A percentile compares a stretch with the other conserved stretches of the same genome.
Conservation (phyloP, 2,113 vertebrate genomes). For the Scomber colias region DNA sequence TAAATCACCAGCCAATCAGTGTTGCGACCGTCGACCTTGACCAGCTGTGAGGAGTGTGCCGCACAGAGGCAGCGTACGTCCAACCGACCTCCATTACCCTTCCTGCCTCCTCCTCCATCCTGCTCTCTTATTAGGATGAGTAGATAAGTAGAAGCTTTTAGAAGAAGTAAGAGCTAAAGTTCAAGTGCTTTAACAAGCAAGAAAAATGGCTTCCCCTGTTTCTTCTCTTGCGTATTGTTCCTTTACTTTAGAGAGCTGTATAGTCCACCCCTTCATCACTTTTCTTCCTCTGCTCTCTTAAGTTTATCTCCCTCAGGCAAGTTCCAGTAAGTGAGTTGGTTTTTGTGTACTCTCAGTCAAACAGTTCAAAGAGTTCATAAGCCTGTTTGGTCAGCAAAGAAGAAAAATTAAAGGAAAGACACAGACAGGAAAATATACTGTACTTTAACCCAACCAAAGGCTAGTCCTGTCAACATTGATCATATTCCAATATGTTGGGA, state of each 20-base stretch:
- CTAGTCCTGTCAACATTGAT: conserved; percentile 69
- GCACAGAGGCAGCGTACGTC: conserved; percentile 44
- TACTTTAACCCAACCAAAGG: conserved; percentile 64
- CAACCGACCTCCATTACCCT: conserved; percentile 23
- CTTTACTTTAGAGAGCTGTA: not conserved
- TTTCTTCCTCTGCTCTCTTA: conserved; percentile 6
- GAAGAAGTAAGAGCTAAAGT: conserved; percentile 52
- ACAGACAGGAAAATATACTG: conserved; percentile 41
- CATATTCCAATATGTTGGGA: conserved; percentile 56
- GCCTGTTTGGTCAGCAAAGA: conserved; percentile 58
- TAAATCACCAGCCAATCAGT: conserved; percentile 62
- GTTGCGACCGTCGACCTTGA: conserved; percentile 56
- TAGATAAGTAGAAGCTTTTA: conserved; percentile 49
- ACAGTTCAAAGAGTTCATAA: conserved; percentile 70
- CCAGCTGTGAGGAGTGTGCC: conserved; percentile 74
- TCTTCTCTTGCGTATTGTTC: not conserved
- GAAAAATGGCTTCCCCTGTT: conserved; percentile 42
- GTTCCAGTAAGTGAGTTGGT: conserved; percentile 60
- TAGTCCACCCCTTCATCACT: conserved; percentile 27
- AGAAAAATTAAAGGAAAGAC: conserved; percentile 66
- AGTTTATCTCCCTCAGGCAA: conserved; percentile 44
- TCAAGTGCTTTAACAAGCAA: conserved; percentile 56
- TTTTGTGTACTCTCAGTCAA: conserved; percentile 49
- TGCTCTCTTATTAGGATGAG: conserved; percentile 39
- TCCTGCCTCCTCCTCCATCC: conserved; percentile 32